phyloP scores from a whole-genome alignment of 2,113 vertebrate genomes.

The Cheirogaleus medius region DNA sequence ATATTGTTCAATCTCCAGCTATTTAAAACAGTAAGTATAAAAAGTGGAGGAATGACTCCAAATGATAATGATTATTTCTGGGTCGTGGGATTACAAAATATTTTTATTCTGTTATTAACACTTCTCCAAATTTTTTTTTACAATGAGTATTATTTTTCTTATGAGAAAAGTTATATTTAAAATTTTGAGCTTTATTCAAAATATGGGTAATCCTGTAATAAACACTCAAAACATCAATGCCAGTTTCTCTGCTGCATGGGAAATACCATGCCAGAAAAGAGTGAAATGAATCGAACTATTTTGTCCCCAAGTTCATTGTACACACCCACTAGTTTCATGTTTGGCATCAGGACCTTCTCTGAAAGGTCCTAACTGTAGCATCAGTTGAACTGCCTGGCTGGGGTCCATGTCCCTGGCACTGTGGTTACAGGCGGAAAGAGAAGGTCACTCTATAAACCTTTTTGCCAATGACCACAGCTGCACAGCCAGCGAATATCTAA shows the following conservation, averaged over 20 bases:
- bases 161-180: slow-evolving; percentile 23
- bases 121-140: neutral
- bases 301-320: neutral
- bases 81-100: neutral
- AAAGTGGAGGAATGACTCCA: neutral
- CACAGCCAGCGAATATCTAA: neutral
- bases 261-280: neutral
- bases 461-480: neutral
- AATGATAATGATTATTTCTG: neutral
- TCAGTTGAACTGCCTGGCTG: neutral
- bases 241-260: neutral
- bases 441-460: neutral
- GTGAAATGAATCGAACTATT: neutral
- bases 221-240: neutral
- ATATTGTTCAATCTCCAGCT: slow-evolving; percentile 11
- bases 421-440: neutral
- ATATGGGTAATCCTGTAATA: neutral
- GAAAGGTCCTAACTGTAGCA: neutral
- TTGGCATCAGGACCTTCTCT: neutral
- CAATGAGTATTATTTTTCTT: slow-evolving; percentile 24
- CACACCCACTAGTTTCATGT: neutral
- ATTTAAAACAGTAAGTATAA: neutral
- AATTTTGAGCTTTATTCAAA: neutral
- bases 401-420: neutral
- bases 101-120: slow-evolving; percentile 32